Evolutionary conservation across 2,888 invertebrate species (phyloP), one percentile per base, ranked within the genome.

Genomic region (Athalia rosae): DNA sequence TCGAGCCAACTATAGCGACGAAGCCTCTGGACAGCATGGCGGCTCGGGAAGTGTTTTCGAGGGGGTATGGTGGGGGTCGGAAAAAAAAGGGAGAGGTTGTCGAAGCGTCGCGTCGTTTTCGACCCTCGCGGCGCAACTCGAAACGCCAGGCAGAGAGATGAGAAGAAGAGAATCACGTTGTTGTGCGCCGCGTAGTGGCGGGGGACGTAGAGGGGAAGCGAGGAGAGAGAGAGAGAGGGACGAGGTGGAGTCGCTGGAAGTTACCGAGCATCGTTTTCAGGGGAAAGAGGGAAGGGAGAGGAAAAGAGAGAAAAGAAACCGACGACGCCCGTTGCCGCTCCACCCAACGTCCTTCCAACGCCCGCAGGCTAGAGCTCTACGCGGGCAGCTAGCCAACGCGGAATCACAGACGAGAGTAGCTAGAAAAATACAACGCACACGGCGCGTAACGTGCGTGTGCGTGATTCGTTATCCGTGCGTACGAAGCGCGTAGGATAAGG

Each of bases 61-160:
- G 28, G 28, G 28, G 28, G 28, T n/a, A 78, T 45, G 78, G 50
- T 15, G 64, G 79, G 74, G 76, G 77, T 79, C 63, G n/a, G n/a
- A n/a, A n/a, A 59, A 56, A 62, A 62, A 13, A 41, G 3, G 41
- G 9, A 53, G n/a, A 8, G 53, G 8, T 58, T 15, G 8, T 8
- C 15, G 58, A 11, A 41, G 11, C 15, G 13, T 45, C 7, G 11
- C 41, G 41, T 45, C 41, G 13, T 45, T 45, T 13, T 45, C 15
- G 2, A 15, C 67, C 47, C 67, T 45, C 41, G 47, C 67, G 67
- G 43, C 13, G n/a, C 67, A 13, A n/a, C n/a, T 84, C 83, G 83
- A 82, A 82, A 84, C 81, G 84, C 45, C 11, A 1, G 13, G 45
- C 11, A 1, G 13, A 45, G 45, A 9, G n/a, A 11, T 4, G 47